Evolutionary conservation across 1,140 invertebrate species (phyloP).

Genomic region (Trachymyrmex septentrionalis): DNA sequence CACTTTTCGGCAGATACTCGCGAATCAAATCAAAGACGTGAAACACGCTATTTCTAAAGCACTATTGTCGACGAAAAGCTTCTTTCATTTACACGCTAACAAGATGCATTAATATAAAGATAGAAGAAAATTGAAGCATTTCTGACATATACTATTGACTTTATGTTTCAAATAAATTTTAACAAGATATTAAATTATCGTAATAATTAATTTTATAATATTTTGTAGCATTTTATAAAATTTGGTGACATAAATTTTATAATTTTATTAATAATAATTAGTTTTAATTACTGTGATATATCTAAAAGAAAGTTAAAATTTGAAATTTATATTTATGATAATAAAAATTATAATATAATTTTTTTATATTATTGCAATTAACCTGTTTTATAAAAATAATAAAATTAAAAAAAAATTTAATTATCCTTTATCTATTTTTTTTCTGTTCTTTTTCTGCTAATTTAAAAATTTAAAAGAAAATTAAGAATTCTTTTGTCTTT

Average conservation of each 20-base stretch:
- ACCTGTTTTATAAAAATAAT: background rate
- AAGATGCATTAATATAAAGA: background rate
- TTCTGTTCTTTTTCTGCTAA: background rate
- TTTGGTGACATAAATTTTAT: background rate
- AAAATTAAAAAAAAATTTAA: background rate
- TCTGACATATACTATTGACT: background rate
- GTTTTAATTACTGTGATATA: background rate
- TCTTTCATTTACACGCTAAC: background rate
- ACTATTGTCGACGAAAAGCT: constrained; percentile 6
- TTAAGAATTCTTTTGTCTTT: background rate
- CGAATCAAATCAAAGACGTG: constrained; percentile 38
- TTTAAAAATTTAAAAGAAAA: constrained; percentile 20
- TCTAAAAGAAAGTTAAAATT: background rate
- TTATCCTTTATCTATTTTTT: background rate
- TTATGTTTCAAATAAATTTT: background rate
- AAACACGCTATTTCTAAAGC: constrained; percentile 18
- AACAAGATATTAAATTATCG: background rate
- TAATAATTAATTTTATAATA: constrained; percentile 1
- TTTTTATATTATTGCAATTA: background rate
- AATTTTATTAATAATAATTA: background rate
- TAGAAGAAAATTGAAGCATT: background rate
- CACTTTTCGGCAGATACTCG: constrained; percentile 27
- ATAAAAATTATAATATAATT: background rate
- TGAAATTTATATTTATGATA: no score
- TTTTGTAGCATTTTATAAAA: background rate